A percentile compares a stretch with the other conserved stretches of the same genome.
phyloP scores from a whole-genome alignment of 2,113 vertebrate species.

The Dendropsophus ebraccatus region DNA sequence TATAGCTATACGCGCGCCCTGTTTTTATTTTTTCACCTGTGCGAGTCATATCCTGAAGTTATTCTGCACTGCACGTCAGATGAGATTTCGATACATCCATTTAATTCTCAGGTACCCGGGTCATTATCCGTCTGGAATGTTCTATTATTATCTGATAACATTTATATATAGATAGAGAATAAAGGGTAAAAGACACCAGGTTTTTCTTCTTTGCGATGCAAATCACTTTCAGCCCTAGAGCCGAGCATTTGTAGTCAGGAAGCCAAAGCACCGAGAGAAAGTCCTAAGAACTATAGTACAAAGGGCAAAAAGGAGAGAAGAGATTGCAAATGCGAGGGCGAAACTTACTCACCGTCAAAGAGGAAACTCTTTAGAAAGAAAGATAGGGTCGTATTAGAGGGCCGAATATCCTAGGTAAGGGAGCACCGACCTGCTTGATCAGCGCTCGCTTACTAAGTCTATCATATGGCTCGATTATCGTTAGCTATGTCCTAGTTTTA shows the following conservation, averaged over 20 bases:
- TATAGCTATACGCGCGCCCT: neutral
- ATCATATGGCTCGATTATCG: no score
- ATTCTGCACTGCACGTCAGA: conserved; percentile 15
- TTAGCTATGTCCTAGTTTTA: no score
- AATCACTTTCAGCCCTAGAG: neutral
- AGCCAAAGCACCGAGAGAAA: neutral
- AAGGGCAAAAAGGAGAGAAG: neutral
- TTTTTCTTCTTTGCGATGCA: neutral
- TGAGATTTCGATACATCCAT: conserved; percentile 42
- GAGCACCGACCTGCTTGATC: no score
- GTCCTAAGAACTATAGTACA: neutral
- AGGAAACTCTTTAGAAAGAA: no score
- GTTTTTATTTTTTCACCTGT: conserved; percentile 35
- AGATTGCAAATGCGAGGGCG: no score
- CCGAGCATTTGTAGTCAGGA: neutral
- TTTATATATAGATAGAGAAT: conserved; percentile 7
- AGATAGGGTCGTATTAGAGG: no score
- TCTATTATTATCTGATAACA: conserved; percentile 22
- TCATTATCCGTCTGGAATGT: conserved; percentile 13
- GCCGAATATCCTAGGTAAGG: no score
- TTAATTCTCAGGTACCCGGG: neutral
- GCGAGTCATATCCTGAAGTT: conserved; percentile 10
- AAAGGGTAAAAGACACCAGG: neutral
- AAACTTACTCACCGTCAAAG: no score
- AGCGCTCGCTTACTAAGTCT: no score